Base-by-base conservation (phyloP, 2,113 vertebrate genomes). In the Anseranas semipalmata region DNA sequence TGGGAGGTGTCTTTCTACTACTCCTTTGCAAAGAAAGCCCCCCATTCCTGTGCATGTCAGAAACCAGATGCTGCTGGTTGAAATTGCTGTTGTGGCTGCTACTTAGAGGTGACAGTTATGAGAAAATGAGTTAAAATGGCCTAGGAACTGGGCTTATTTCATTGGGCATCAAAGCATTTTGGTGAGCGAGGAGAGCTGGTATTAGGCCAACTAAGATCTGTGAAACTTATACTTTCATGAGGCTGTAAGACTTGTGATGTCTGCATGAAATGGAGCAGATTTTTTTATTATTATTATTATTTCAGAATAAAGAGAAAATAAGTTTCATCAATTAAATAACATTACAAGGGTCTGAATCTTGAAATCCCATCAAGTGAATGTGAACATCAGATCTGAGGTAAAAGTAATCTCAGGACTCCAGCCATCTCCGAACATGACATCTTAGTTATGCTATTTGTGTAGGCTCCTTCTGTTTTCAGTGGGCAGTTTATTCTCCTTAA, bases 21-120 rank as follows among this genome's bases (percentile, higher is more conserved):
- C 5, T 6, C 4, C 21, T 45, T 37, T 74, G 45, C 45, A 66
- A 53, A 83, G 33, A 62, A 76, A 37, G 3, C 1, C 9, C 9
- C 19, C 10, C 78, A 75, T 24, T 21, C 27, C 35, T 33, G 18
- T 20, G 3, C 20, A 3, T 21, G 7, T 30, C 56, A 43, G 41
- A 50, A 70, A 24, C 6, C 25, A 5, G 25, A 13, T n/a, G 37
- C 73, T 74, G 43, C 52, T 56, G 55, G 2, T 37, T 14, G 28
- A 2, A 1, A 0, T 27, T 65, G 60, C 33, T 82, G 0, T 11
- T 24, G 35, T 9, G 16, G 21, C 41, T 65, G 92, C n/a, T 65
- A 0, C 35, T 58, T 48, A 50, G 37, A 53, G 41, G 14, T 21
- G 63, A 53, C 9, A 43, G 24, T 15, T n/a, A 27, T 12, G 35